These are phyloP conservation scores for Pteria penguin DNA, from an alignment of 2,888 invertebrate genomes.

Conservation along the genomic window DNA sequence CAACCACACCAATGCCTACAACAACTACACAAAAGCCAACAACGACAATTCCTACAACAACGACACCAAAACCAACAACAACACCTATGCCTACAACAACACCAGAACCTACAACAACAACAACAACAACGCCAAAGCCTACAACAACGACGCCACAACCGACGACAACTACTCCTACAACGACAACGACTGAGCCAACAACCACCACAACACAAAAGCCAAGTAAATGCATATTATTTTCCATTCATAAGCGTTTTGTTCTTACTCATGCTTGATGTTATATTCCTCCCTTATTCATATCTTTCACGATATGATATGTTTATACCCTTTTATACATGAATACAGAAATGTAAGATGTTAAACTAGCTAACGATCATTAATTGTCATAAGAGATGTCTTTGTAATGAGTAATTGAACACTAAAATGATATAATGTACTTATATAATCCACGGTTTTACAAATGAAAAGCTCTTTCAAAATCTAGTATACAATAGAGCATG, in stretches of 20 bases:
- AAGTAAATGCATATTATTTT: background rate
- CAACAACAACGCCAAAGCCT: background rate
- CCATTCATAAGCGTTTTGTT: background rate
- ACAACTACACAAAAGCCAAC: background rate
- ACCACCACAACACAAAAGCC: background rate
- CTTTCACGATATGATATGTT: too few species aligned
- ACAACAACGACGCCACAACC: background rate
- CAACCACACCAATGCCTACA: background rate
- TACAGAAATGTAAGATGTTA: too few species aligned
- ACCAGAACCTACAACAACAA: background rate
- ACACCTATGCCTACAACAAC: background rate
- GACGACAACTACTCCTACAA: background rate
- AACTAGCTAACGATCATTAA: too few species aligned
- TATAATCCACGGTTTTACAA: too few species aligned
- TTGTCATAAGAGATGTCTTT: too few species aligned
- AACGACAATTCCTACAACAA: background rate
- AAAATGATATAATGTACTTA: too few species aligned
- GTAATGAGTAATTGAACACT: too few species aligned
- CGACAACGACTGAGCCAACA: background rate
- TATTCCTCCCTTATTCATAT: too few species aligned
- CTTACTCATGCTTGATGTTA: too few species aligned
- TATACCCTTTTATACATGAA: too few species aligned
- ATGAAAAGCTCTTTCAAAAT: too few species aligned
- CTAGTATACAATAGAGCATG: too few species aligned
- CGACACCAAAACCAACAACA: background rate